These are phyloP conservation scores for Caligus rogercresseyi DNA, from an alignment of 1,140 invertebrate species.

Conservation along the genomic window DNA sequence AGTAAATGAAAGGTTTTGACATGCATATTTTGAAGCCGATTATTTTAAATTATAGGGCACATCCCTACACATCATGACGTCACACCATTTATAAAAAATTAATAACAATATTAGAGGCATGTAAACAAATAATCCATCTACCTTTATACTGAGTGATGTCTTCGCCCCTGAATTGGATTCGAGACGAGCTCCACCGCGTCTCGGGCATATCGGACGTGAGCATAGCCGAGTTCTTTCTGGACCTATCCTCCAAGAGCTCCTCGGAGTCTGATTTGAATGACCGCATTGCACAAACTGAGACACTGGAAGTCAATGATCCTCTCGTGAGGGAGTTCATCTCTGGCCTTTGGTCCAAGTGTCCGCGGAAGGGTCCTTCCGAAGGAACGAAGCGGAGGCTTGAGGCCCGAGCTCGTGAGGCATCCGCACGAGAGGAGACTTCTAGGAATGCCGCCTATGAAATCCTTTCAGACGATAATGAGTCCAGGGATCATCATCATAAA, in stretches of 20 bases:
- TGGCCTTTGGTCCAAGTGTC: slow-evolving; percentile 21
- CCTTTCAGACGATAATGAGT: slow-evolving; percentile 10
- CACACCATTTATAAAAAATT: too few relatives aligned
- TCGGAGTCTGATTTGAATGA: slow-evolving; percentile 30
- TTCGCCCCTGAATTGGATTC: slow-evolving; percentile 31
- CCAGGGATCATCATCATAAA: background rate
- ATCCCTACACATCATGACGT: too few relatives aligned
- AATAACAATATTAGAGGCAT: too few relatives aligned
- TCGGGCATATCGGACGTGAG: slow-evolving; percentile 37
- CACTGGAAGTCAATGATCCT: slow-evolving; percentile 31
- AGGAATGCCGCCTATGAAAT: slow-evolving; percentile 4
- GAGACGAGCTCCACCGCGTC: slow-evolving; percentile 36
- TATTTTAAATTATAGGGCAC: too few relatives aligned
- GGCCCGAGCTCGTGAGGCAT: slow-evolving; percentile 5
- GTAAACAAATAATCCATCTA: too few relatives aligned
- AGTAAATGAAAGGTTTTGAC: too few relatives aligned
- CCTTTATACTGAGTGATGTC: too few relatives aligned
- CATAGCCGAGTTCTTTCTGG: slow-evolving; percentile 35
- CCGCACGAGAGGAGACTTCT: slow-evolving; percentile 6
- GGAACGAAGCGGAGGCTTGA: slow-evolving; percentile 9
- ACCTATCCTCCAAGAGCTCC: slow-evolving; percentile 31
- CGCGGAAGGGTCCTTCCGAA: background rate
- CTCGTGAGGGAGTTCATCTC: slow-evolving; percentile 22
- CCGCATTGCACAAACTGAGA: slow-evolving; percentile 32
- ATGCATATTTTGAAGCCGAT: too few relatives aligned